phyloP scores from a whole-genome alignment of 2,797 vertebrate species.

The Rhabdomys pumilio region DNA sequence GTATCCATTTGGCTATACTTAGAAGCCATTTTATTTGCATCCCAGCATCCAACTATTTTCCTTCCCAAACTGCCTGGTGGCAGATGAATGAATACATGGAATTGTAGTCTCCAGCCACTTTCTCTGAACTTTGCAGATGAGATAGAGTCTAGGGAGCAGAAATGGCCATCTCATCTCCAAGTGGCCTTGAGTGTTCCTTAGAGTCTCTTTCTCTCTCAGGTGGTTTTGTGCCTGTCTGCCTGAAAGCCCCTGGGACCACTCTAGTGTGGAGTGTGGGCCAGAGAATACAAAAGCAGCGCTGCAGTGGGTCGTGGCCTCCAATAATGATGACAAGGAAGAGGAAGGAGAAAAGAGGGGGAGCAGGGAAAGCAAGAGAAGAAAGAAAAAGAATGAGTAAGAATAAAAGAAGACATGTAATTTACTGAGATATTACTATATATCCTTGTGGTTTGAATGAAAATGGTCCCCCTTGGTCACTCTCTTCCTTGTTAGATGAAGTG shows the following conservation, averaged over 20 bases:
- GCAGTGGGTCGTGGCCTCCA: no score
- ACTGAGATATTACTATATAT: not conserved
- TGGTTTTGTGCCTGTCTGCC: not conserved
- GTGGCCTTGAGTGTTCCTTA: not conserved
- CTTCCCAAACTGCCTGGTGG: conserved; percentile 77
- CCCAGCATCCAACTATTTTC: not conserved
- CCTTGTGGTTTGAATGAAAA: not conserved
- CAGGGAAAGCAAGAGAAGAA: not conserved
- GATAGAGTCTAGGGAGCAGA: conserved; percentile 56
- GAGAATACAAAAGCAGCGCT: not conserved
- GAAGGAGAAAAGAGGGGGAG: not conserved
- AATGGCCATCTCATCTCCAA: not conserved
- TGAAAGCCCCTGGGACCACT: not conserved
- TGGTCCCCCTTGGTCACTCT: not conserved
- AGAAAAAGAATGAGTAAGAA: not conserved
- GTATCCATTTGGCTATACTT: not conserved
- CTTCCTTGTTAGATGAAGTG: not conserved
- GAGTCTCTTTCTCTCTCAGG: not conserved
- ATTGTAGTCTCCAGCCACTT: conserved; percentile 74
- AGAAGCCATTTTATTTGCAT: not conserved
- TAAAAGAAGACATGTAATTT: not conserved
- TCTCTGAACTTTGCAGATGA: conserved; percentile 77
- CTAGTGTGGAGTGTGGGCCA: not conserved
- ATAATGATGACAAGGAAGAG: no score
- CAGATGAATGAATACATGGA: conserved; percentile 74